Percentiles rank a stretch among this genome's conserved stretches.
Conservation (phyloP, 2,113 vertebrate species). For the Percopsis transmontana region DNA sequence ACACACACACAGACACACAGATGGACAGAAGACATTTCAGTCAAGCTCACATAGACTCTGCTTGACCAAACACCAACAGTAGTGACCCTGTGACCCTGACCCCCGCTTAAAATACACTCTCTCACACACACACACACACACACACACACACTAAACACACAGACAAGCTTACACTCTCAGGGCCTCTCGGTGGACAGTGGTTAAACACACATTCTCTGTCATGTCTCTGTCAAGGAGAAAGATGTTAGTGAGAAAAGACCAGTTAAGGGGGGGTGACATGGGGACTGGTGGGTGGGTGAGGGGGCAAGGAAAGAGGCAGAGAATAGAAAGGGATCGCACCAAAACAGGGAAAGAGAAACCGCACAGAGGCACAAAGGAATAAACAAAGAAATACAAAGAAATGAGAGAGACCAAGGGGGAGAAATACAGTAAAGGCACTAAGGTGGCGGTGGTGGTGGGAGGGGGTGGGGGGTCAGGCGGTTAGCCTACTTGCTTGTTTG, state of each 20-base stretch:
- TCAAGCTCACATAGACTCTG: not conserved
- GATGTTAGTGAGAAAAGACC: conserved; percentile 53
- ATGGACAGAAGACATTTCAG: not conserved
- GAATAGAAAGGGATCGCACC: not conserved
- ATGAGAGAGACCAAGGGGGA: not conserved
- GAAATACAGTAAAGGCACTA: conserved; percentile 26
- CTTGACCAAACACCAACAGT: conserved; percentile 38
- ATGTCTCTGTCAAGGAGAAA: conserved; percentile 73
- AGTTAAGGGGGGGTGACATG: conserved; percentile 21
- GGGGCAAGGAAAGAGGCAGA: not conserved
- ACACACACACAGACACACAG: conserved; percentile 4
- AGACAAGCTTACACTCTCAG: conserved; percentile 53
- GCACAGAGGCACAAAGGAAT: conserved; percentile 5
- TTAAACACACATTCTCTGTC: conserved; percentile 81
- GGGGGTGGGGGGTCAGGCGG: conserved; percentile 42
- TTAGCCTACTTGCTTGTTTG: conserved; percentile 54
- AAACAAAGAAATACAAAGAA: not conserved
- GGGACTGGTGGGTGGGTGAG: not conserved
- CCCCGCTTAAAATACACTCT: conserved; percentile 32
- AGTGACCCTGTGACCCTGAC: conserved; percentile 54
- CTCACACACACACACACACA: not conserved
- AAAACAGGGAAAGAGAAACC: conserved; percentile 23
- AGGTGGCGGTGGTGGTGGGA: conserved; percentile 17
- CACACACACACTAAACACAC: conserved; percentile 15
- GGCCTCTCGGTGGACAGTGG: conserved; percentile 69